These are phyloP conservation scores for Diabrotica undecimpunctata DNA, from an alignment of 1,140 invertebrate genomes.

Conservation along the genomic window DNA sequence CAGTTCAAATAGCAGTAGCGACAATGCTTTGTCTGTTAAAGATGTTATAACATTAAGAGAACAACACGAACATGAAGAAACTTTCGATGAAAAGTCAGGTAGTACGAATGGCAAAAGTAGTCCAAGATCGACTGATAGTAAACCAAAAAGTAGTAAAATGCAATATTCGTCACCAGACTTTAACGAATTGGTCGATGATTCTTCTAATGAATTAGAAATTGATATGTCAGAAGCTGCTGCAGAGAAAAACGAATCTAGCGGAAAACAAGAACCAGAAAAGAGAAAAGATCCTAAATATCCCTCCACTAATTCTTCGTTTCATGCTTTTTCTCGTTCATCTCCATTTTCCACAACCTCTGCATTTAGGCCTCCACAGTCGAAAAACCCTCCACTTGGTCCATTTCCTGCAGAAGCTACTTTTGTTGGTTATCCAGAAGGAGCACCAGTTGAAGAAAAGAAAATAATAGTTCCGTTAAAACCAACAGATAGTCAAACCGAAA, in stretches of 20 bases:
- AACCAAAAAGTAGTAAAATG: conserved; percentile 39
- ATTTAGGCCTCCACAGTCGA: conserved; percentile 64
- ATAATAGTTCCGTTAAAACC: conserved; percentile 28
- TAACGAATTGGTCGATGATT: conserved; percentile 74
- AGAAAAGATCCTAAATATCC: conserved; percentile 45
- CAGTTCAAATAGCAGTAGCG: conserved; percentile 58
- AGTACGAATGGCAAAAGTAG: conserved; percentile 31
- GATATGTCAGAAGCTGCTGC: conserved; percentile 66
- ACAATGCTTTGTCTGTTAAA: conserved; percentile 57
- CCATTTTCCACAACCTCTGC: conserved; percentile 62
- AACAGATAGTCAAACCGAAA: conserved; percentile 25
- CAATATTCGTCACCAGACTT: conserved; percentile 71
- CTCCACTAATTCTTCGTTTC: conserved; percentile 46
- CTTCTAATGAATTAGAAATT: conserved; percentile 74
- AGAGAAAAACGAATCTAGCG: conserved; percentile 43
- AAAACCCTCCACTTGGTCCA: conserved; percentile 52
- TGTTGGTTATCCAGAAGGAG: conserved; percentile 56
- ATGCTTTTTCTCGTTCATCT: conserved; percentile 49
- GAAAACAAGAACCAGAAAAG: conserved; percentile 47
- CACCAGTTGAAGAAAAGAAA: conserved; percentile 49
- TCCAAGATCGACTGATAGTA: conserved; percentile 36
- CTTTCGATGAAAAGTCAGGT: conserved; percentile 42
- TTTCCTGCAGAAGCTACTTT: conserved; percentile 62
- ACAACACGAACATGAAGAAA: conserved; percentile 48
- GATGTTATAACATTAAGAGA: conserved; percentile 64